Conservation (phyloP, 2,113 vertebrate genomes). For the Callocephalon fimbriatum region DNA sequence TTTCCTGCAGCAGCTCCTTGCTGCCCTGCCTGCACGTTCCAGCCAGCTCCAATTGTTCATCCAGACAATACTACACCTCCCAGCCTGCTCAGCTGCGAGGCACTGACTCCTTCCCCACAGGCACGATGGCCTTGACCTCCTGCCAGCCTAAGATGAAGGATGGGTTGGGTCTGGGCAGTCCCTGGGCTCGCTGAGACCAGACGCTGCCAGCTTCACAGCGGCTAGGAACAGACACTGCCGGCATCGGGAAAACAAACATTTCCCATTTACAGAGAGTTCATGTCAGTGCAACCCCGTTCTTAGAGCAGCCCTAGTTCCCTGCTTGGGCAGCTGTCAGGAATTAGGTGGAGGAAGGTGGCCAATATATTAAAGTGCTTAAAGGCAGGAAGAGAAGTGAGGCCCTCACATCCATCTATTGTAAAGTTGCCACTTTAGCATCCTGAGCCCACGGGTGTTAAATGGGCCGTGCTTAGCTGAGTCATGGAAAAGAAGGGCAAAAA, state of each 20-base stretch:
- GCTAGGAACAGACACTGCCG: not conserved
- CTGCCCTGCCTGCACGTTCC: not conserved
- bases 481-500: constrained; percentile 62
- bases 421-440: constrained; percentile 71
- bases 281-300: not conserved
- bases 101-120: not conserved
- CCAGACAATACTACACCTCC: not conserved
- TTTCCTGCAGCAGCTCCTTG: not conserved
- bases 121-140: constrained; percentile 24
- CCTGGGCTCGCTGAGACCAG: not conserved
- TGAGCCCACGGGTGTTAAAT: constrained; percentile 63
- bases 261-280: constrained; percentile 13
- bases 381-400: constrained; percentile 67
- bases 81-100: not conserved
- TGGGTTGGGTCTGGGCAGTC: not conserved
- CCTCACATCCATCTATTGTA: constrained; percentile 73
- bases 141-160: not conserved
- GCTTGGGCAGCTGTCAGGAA: constrained; percentile 68
- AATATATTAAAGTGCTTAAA: constrained; percentile 56
- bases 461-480: constrained; percentile 49
- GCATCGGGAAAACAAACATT: not conserved
- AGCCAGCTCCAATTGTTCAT: not conserved
- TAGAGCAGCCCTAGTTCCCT: constrained; percentile 2
- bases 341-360: constrained; percentile 65
- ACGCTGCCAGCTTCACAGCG: not conserved